These are phyloP conservation scores for Ooceraea biroi DNA, from an alignment of 1,140 invertebrate genomes.

Conservation along the genomic window DNA sequence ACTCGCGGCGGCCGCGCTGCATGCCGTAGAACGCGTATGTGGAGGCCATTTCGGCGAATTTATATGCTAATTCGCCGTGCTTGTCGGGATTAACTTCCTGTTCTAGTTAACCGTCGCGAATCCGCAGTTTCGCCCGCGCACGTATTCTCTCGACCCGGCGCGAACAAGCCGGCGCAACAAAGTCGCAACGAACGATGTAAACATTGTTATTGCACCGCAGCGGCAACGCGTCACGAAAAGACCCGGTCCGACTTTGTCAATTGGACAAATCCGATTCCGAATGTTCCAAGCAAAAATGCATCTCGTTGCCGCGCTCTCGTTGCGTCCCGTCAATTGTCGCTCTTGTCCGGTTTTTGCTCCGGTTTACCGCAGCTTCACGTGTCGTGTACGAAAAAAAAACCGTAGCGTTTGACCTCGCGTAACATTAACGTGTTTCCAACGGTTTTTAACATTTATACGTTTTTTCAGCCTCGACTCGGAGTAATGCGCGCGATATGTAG, in stretches of 20 bases:
- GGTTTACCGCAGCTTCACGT: background rate
- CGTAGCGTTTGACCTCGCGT: too few relatives aligned
- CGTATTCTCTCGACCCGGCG: conserved; percentile 15
- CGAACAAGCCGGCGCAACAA: conserved; percentile 44
- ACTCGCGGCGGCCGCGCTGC: background rate
- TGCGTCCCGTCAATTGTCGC: background rate
- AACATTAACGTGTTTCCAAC: too few relatives aligned
- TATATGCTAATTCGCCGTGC: conserved; percentile 73
- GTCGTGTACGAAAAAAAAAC: too few relatives aligned
- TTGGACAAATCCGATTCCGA: conserved; percentile 57
- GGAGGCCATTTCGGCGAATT: conserved; percentile 71
- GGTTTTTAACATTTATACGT: too few relatives aligned
- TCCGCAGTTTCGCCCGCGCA: background rate
- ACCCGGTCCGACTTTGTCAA: conserved; percentile 21
- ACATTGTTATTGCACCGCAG: conserved; percentile 27
- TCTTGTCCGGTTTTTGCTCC: background rate
- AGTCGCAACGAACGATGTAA: conserved; percentile 54
- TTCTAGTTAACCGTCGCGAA: conserved; percentile 62
- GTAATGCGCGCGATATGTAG: too few relatives aligned
- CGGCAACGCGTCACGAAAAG: conserved; percentile 17
- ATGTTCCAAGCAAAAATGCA: conserved; percentile 11
- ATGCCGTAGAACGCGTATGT: background rate
- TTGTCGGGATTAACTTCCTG: conserved; percentile 72
- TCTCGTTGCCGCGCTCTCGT: background rate
- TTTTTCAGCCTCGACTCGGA: too few relatives aligned